Base-by-base conservation (phyloP, 2,113 vertebrate species). In the Xyliphius kryptos region DNA sequence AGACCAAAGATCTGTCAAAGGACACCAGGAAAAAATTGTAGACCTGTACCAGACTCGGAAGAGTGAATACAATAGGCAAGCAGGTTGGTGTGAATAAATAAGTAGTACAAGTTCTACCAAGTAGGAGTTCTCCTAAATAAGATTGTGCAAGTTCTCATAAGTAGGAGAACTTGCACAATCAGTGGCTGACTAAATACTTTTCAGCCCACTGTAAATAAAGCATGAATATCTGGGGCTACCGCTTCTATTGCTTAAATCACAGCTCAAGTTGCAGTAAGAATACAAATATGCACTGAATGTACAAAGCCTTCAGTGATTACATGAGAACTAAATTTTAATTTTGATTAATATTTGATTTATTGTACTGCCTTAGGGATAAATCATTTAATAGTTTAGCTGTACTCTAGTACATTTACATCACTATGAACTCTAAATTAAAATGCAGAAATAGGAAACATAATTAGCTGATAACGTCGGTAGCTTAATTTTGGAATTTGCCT, bases 291-390 rank as follows among this genome's bases (percentile, higher is more conserved):
- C 44, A 61, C 44, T 37, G 26, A 60, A 60, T 48, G 44, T 22
- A 19, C 36, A 20, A 12, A 50, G 26, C 7, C 26, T 61, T 61
- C 46, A 44, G 46, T 61, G 59, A 61, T 61, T 61, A 61, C 59
- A 61, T 50, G 50, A 61, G 10, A 16, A 38, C 26, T 47, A 61
- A 61, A 61, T 49, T 61, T 15, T 20, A 38, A 37, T 61, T 61
- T 50, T 61, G 59, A 61, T 61, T 61, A 61, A 50, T 61, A 50
- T 50, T 38, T 49, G 36, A 50, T 61, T 61, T 12, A 61, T 38
- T 61, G 21, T 20, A 61, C 47, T 38, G 47, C 59, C 59, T 61
- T 50, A 22, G 59, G 59, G 47, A 26, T 50, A 32, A 61, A 49
- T 61, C 22, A 61, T 61, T 50, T 49, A 58, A 61, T 49, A 61